These are phyloP conservation scores for Anguilla japonica DNA, from an alignment of 2,113 vertebrate species.

Conservation along the genomic window DNA sequence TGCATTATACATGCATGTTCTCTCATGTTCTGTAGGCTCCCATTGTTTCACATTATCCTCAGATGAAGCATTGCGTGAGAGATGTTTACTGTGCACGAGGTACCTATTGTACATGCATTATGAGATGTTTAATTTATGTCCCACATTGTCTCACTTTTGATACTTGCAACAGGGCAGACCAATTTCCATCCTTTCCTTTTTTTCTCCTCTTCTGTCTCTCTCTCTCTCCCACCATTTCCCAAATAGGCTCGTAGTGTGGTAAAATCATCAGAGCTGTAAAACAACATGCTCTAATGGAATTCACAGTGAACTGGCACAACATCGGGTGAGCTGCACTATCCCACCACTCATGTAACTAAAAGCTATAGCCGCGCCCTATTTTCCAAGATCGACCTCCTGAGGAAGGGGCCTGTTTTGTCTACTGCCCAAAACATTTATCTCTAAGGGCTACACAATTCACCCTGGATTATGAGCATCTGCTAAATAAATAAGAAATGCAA, in stretches of 20 bases:
- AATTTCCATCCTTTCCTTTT: background rate
- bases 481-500: background rate
- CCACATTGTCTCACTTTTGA: background rate
- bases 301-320: background rate
- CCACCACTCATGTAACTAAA: background rate
- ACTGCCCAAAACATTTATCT: background rate
- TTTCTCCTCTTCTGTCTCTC: background rate
- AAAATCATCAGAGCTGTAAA: conserved; percentile 6
- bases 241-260: background rate
- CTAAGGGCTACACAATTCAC: background rate
- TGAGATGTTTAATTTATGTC: background rate
- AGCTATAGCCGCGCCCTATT: background rate
- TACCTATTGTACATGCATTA: background rate
- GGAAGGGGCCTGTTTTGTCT: conserved; percentile 15
- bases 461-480: conserved; percentile 1
- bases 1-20: background rate
- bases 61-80: background rate
- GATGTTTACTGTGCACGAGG: background rate
- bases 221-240: background rate
- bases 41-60: background rate
- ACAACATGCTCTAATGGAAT: conserved; percentile 5
- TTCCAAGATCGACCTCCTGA: conserved; percentile 1
- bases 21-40: background rate
- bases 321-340: background rate
- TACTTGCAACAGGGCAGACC: too few relatives aligned